Conservation (phyloP, 1,140 invertebrate genomes). For the Physella acuta region DNA sequence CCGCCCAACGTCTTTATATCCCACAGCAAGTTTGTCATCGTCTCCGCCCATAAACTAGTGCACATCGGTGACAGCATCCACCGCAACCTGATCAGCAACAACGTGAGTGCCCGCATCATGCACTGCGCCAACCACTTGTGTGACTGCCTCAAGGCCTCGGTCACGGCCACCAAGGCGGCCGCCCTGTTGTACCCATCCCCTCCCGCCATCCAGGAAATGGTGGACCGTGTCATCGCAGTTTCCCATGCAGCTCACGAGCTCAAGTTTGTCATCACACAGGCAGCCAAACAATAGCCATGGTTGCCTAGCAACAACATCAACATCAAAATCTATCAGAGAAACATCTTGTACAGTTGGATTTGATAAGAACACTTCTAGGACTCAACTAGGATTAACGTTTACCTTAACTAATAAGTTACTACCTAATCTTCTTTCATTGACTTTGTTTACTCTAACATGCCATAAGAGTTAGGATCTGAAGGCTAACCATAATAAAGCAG, state of each 20-base stretch:
- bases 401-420: not conserved
- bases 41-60: constrained; percentile 88
- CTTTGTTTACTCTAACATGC: not conserved
- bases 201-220: constrained; percentile 88
- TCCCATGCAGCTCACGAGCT: constrained; percentile 77
- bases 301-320: not conserved
- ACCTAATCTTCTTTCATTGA: not conserved
- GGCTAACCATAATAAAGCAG: too few species aligned
- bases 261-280: constrained; percentile 67
- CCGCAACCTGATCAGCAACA: constrained; percentile 70
- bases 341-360: not conserved
- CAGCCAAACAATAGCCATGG: constrained; percentile 27
- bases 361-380: not conserved
- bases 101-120: constrained; percentile 72
- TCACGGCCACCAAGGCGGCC: constrained; percentile 84
- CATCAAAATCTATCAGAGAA: not conserved
- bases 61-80: constrained; percentile 90
- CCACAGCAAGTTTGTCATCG: constrained; percentile 89
- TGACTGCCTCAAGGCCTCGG: constrained; percentile 79
- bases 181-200: constrained; percentile 88
- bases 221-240: constrained; percentile 82
- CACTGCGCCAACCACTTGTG: constrained; percentile 81
- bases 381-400: not conserved
- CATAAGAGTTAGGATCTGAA: not conserved
- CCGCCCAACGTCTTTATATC: constrained; percentile 90